Base-by-base conservation (phyloP, 2,888 invertebrate genomes). In the Seira ritae region DNA sequence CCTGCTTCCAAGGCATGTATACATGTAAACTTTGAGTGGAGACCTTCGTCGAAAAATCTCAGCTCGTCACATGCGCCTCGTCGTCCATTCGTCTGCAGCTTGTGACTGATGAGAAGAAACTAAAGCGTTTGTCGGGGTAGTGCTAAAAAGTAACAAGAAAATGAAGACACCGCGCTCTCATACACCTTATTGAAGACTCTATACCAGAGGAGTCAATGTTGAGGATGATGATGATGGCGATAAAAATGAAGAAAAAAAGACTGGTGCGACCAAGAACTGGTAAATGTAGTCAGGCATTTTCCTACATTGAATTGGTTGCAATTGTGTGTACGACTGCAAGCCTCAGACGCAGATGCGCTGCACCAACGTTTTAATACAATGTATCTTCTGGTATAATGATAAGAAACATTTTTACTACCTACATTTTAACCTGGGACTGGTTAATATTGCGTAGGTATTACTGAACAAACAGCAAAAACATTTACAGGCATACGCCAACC, bases 121-220 rank as follows among this genome's bases (percentile, higher is more conserved):
- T 81, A 76, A 81, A 71, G 66, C 71, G 66, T 80, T 67, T 67
- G 31, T 31, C 50, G 62, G 71, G 22, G 10, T 55, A 71, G 76
- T 81, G 75, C 60, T 76, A 75, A 74, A 69, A 69, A 65, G 68
- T 73, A 66, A 69, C 20, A 31, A 50, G 71, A 80, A 81, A 81
- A 71, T 76, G 81, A 76, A 74, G 60, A 74, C 60, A 65, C 60
- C 50, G 24, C n/a, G 31, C 17, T 3, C 62, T n/a, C 50, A 50
- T 2, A 50, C 50, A 8, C 4, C 15, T 3, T 50, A 50, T 31
- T 31, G 31, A 31, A 31, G 8, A 2, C 31, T 8, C 31, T 31
- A 8, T 31, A 8, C 31, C 2, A 60, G 72, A 67, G 46, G 24
- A 60, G 42, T 46, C 50, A 31, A 67, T 72, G 31, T 4, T 46